phyloP scores from a whole-genome alignment of 2,888 invertebrate species.

The Diabrotica balteata region DNA sequence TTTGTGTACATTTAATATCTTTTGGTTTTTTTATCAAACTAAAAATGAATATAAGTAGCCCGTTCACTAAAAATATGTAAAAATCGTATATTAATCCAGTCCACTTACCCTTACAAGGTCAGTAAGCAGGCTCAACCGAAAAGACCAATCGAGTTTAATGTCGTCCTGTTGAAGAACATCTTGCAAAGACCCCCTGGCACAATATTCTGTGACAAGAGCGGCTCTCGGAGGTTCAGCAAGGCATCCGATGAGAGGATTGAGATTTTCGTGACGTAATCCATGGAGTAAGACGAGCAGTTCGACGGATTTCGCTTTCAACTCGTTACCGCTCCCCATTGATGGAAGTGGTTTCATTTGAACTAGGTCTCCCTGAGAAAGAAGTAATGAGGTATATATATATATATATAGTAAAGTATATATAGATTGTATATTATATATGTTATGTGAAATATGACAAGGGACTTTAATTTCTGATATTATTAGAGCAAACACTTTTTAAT shows the following conservation, averaged over 20 bases:
- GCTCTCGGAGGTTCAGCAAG: conserved; percentile 79
- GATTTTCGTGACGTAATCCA: conserved; percentile 87
- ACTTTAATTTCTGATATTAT: too few species aligned
- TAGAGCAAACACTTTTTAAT: too few species aligned
- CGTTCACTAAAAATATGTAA: too few species aligned
- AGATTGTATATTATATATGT: too few species aligned
- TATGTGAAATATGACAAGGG: too few species aligned
- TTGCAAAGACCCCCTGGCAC: conserved; percentile 81
- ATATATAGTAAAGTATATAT: background rate
- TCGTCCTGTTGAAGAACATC: conserved; percentile 89
- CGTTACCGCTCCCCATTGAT: conserved; percentile 59
- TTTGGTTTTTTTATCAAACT: too few species aligned
- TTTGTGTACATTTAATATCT: too few species aligned
- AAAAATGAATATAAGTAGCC: too few species aligned
- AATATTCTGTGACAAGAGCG: conserved; percentile 86
- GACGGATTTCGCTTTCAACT: conserved; percentile 81
- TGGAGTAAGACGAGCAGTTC: conserved; percentile 81
- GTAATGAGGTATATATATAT: background rate
- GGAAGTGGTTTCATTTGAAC: conserved; percentile 86
- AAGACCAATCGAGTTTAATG: conserved; percentile 94
- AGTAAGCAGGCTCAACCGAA: conserved; percentile 89
- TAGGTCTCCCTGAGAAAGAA: conserved; percentile 78
- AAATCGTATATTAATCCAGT: too few species aligned
- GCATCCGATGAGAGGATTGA: conserved; percentile 89
- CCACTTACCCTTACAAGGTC: conserved; percentile 82